A percentile compares a stretch with the other conserved stretches of the same genome.
Conservation (phyloP, 1,140 invertebrate species). For the Drosophila virilis region DNA sequence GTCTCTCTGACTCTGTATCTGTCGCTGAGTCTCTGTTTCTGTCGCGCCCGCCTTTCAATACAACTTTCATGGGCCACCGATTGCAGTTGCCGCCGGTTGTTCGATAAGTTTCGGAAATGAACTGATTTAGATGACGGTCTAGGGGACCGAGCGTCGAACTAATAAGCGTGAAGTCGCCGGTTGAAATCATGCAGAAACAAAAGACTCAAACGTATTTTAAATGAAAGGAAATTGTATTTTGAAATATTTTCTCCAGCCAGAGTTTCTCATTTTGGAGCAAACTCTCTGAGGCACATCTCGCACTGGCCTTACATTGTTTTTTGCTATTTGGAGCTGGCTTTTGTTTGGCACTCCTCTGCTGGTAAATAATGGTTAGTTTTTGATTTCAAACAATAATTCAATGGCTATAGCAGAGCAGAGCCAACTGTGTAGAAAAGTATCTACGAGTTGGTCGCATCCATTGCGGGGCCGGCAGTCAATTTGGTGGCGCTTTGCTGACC, state of each 20-base stretch:
- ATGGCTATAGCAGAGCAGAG: constrained; percentile 40
- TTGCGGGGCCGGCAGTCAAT: constrained; percentile 48
- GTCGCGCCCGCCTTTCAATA: constrained; percentile 49
- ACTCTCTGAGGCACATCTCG: constrained; percentile 1
- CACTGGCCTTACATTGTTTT: constrained; percentile 17
- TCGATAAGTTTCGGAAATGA: constrained; percentile 16
- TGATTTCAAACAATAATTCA: constrained; percentile 77
- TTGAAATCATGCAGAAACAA: no score
- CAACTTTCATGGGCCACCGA: constrained; percentile 49
- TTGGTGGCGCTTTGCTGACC: constrained; percentile 77
- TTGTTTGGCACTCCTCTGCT: constrained; percentile 55
- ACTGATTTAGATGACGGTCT: not conserved
- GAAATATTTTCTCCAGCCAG: no score
- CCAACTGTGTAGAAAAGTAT: constrained; percentile 29
- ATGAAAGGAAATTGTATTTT: no score
- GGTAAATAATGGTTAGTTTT: constrained; percentile 78
- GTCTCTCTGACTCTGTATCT: constrained; percentile 17
- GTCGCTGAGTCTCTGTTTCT: constrained; percentile 37
- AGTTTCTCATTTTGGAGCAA: not conserved
- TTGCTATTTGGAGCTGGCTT: constrained; percentile 32
- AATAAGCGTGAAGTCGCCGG: no score
- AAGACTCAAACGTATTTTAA: no score
- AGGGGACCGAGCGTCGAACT: no score
- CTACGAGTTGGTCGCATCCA: constrained; percentile 36
- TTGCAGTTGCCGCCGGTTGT: constrained; percentile 24